phyloP scores from a whole-genome alignment of 2,113 vertebrate species.

The Gymnobelideus leadbeateri region DNA sequence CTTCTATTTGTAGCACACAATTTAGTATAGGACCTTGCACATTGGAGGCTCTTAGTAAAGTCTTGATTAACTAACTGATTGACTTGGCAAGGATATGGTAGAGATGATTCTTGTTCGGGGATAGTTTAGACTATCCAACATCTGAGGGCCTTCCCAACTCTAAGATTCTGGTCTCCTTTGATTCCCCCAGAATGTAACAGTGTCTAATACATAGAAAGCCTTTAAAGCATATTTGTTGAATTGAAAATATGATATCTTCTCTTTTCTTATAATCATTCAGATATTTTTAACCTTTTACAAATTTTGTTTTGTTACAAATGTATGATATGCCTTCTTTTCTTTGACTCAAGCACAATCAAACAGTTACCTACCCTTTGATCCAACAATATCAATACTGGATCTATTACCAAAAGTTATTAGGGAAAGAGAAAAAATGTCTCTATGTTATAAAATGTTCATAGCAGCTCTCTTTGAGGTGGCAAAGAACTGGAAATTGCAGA shows the following conservation, averaged over 20 bases:
- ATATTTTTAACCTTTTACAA: no score
- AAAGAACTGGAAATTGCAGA: background rate
- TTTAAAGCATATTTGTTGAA: background rate
- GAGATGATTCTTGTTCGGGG: background rate
- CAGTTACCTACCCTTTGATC: background rate
- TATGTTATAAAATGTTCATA: background rate
- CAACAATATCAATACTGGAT: background rate
- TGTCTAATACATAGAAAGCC: background rate
- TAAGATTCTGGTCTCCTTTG: background rate
- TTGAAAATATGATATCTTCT: background rate
- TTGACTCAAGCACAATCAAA: slow-evolving; percentile 19
- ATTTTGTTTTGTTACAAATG: background rate
- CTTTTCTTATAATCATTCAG: background rate
- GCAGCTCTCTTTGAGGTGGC: background rate
- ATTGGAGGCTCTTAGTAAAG: background rate
- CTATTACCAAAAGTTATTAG: background rate
- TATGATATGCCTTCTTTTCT: background rate
- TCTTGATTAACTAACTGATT: background rate
- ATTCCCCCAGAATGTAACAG: background rate
- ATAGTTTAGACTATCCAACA: background rate
- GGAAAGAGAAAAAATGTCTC: background rate
- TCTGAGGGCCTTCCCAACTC: background rate
- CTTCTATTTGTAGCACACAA: background rate
- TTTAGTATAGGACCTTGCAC: background rate
- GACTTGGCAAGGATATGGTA: background rate